Percentiles rank a stretch among this genome's conserved stretches.
These are phyloP conservation scores for Ephydatia muelleri DNA, from an alignment of 37 sponge, comb jelly and placozoan genomes.

Conservation along the genomic window DNA sequence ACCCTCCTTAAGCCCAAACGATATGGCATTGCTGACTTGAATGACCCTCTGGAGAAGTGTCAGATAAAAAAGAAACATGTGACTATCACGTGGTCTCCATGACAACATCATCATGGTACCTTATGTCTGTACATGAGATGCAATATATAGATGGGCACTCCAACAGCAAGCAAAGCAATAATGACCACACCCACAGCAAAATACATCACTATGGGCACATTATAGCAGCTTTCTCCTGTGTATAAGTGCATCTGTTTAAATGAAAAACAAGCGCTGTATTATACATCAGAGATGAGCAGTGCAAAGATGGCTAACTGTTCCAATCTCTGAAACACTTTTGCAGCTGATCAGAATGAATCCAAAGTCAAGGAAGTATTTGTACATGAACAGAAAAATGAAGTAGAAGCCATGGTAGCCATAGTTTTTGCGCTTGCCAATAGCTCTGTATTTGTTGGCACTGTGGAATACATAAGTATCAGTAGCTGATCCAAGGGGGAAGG, in stretches of 20 bases:
- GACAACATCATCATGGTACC: too few relatives aligned
- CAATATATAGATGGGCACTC: too few relatives aligned
- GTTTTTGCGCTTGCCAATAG: slow-evolving; percentile 3
- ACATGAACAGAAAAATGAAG: slow-evolving; percentile 35
- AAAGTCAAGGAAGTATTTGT: slow-evolving; percentile 50
- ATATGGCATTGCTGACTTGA: slow-evolving; percentile 4
- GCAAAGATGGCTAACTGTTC: not conserved
- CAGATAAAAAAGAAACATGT: too few relatives aligned
- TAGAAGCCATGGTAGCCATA: slow-evolving; percentile 34
- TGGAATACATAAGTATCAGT: too few relatives aligned
- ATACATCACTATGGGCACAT: too few relatives aligned
- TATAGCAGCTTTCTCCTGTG: too few relatives aligned
- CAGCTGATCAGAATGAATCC: slow-evolving; percentile 34
- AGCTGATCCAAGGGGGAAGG: too few relatives aligned
- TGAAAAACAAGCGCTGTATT: not conserved
- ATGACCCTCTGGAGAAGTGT: not conserved
- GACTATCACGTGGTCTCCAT: too few relatives aligned
- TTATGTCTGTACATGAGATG: too few relatives aligned
- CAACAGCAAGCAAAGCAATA: too few relatives aligned
- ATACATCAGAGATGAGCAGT: not conserved
- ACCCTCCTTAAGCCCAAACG: not conserved
- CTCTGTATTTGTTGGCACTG: slow-evolving; percentile 18
- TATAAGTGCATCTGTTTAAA: too few relatives aligned
- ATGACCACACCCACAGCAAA: too few relatives aligned
- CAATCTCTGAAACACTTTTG: not conserved